Percentiles rank a stretch among this genome's conserved stretches.
phyloP scores from a whole-genome alignment of 2,113 vertebrate species.

The Heterotis niloticus region DNA sequence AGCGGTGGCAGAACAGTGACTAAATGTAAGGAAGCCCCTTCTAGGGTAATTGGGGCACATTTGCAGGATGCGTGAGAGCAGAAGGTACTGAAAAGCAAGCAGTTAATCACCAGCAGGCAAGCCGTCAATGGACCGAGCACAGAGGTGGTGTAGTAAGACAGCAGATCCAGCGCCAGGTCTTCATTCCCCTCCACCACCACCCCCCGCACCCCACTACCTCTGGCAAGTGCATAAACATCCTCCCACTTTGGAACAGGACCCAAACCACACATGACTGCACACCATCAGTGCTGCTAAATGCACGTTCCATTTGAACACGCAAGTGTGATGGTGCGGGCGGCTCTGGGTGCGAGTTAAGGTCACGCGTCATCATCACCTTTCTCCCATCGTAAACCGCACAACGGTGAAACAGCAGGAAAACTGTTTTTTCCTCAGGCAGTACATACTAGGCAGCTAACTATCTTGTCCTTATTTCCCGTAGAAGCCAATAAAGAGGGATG shows the following conservation, averaged over 20 bases:
- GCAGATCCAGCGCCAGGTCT: not conserved
- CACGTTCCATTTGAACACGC: slow-evolving; percentile 36
- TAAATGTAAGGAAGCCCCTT: slow-evolving; percentile 1
- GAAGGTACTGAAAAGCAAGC: not conserved
- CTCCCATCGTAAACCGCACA: slow-evolving; percentile 12
- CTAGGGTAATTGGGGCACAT: slow-evolving; percentile 16
- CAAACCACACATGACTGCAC: slow-evolving; percentile 40
- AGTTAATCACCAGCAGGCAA: not conserved
- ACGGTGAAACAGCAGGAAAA: not conserved
- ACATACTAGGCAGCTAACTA: not conserved
- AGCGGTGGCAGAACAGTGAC: not conserved
- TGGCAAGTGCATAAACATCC: slow-evolving; percentile 7
- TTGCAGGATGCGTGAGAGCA: slow-evolving; percentile 20
- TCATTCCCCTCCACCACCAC: too few species aligned
- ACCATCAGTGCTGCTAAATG: slow-evolving; percentile 41
- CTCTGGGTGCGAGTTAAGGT: not conserved
- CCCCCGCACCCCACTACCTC: not conserved
- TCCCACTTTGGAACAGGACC: slow-evolving; percentile 37
- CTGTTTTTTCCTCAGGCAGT: not conserved
- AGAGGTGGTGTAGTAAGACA: not conserved
- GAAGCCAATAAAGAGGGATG: slow-evolving; percentile 1
- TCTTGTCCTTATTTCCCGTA: too few species aligned
- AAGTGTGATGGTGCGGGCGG: not conserved
- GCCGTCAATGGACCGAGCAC: not conserved
- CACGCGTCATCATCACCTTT: too few species aligned